Percentiles rank a stretch among this genome's conserved stretches.
Evolutionary conservation across 2,797 vertebrate genomes (phyloP).

Genomic region (Typhlichthys subterraneus): DNA sequence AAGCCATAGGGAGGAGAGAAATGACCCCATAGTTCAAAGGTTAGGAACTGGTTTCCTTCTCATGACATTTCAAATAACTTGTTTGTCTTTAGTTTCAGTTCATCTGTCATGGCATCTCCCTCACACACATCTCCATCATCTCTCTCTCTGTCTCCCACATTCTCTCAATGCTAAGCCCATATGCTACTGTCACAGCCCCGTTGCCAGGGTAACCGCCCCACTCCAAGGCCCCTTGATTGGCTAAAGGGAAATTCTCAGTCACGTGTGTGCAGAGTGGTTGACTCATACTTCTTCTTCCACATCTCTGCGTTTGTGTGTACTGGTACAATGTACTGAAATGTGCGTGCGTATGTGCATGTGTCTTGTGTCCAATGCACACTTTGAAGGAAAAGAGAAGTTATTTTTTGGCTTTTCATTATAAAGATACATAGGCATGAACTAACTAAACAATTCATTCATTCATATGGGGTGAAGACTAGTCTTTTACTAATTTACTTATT

Average conservation of each 20-base stretch:
- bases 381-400: no score
- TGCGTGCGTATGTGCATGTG: no score
- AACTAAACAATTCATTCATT: no score
- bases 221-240: conserved; percentile 47
- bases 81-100: not conserved
- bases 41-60: not conserved
- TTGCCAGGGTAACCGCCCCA: conserved; percentile 61
- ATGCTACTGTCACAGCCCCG: conserved; percentile 56
- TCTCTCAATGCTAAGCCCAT: conserved; percentile 38
- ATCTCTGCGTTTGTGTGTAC: no score
- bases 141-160: conserved; percentile 7
- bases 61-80: not conserved
- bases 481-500: no score
- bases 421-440: no score
- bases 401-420: no score
- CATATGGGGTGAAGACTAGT: no score
- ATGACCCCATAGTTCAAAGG: not conserved
- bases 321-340: no score
- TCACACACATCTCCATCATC: conserved; percentile 7
- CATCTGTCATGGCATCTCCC: not conserved
- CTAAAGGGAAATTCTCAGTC: conserved; percentile 50
- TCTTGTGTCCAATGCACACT: no score
- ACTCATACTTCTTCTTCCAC: conserved; percentile 33
- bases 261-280: conserved; percentile 51
- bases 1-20: no score